Evolutionary conservation across 2,113 vertebrate species (phyloP).

Genomic region (Neofelis nebulosa): DNA sequence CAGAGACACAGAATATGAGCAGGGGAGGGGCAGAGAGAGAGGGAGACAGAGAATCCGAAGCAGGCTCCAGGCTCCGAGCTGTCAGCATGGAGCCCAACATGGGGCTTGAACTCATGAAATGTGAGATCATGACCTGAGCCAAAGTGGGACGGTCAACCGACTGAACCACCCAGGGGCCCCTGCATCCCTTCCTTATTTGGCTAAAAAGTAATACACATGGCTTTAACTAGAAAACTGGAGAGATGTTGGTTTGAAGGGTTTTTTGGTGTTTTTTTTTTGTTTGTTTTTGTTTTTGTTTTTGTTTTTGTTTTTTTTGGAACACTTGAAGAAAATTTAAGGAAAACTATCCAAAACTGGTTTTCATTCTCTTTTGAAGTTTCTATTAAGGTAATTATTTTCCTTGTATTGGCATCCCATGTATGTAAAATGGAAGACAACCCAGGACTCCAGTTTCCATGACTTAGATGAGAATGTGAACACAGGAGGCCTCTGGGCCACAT

Average conservation of each 20-base stretch:
- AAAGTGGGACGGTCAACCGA: too few relatives aligned
- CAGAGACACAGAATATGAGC: too few relatives aligned
- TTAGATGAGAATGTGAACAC: background rate
- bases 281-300: slow-evolving; percentile 15
- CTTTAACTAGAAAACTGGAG: slow-evolving; percentile 69
- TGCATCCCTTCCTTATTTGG: background rate
- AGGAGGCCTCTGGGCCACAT: background rate
- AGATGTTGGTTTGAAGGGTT: too few relatives aligned
- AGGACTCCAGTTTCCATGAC: background rate
- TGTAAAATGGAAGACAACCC: background rate
- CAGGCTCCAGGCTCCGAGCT: too few relatives aligned
- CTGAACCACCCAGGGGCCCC: too few relatives aligned
- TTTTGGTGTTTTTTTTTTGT: background rate
- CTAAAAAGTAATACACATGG: background rate
- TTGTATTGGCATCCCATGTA: background rate
- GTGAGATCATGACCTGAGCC: too few relatives aligned
- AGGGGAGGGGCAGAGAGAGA: too few relatives aligned
- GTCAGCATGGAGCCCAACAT: too few relatives aligned
- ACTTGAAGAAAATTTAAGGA: slow-evolving; percentile 69
- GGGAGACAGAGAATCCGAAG: too few relatives aligned
- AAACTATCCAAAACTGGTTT: slow-evolving; percentile 64
- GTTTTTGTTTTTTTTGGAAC: slow-evolving; percentile 55
- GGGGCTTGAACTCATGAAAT: too few relatives aligned
- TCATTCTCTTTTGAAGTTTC: slow-evolving; percentile 54
- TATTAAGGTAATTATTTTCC: slow-evolving; percentile 24